Conservation (phyloP, 2,888 invertebrate species). For the Stegophylla sp. region DNA sequence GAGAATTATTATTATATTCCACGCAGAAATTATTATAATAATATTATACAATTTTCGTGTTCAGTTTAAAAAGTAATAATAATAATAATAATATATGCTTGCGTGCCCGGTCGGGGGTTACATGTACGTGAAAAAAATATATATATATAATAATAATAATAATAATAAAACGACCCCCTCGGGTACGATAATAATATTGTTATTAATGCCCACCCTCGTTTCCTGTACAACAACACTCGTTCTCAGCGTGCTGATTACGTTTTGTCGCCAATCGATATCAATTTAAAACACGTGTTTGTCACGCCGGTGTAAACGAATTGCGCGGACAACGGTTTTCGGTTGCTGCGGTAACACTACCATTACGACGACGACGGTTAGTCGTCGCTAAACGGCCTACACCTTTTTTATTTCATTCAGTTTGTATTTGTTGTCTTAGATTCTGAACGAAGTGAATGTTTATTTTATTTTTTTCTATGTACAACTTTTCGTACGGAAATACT, state of each 20-base stretch:
- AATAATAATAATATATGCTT: too few relatives aligned
- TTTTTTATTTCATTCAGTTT: too few relatives aligned
- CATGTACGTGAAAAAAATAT: not conserved
- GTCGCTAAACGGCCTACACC: too few relatives aligned
- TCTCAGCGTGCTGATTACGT: too few relatives aligned
- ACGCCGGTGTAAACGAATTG: not conserved
- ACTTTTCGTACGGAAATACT: too few relatives aligned
- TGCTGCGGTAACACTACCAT: conserved; percentile 19
- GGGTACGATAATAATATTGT: not conserved
- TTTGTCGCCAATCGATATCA: conserved; percentile 29
- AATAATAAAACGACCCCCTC: not conserved
- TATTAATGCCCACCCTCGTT: conserved; percentile 33
- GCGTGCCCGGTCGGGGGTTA: not conserved
- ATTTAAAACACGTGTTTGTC: conserved; percentile 39
- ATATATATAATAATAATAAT: too few relatives aligned
- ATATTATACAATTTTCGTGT: conserved; percentile 25
- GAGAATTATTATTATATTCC: conserved; percentile 10
- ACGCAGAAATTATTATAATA: not conserved
- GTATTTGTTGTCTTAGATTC: too few relatives aligned
- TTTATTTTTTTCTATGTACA: too few relatives aligned
- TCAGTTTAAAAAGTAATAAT: conserved; percentile 22
- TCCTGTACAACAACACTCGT: not conserved
- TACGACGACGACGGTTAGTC: too few relatives aligned
- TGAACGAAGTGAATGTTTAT: too few relatives aligned
- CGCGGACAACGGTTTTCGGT: not conserved